Evolutionary conservation across 2,888 invertebrate genomes (phyloP).

Genomic region (Synergus japonicus): DNA sequence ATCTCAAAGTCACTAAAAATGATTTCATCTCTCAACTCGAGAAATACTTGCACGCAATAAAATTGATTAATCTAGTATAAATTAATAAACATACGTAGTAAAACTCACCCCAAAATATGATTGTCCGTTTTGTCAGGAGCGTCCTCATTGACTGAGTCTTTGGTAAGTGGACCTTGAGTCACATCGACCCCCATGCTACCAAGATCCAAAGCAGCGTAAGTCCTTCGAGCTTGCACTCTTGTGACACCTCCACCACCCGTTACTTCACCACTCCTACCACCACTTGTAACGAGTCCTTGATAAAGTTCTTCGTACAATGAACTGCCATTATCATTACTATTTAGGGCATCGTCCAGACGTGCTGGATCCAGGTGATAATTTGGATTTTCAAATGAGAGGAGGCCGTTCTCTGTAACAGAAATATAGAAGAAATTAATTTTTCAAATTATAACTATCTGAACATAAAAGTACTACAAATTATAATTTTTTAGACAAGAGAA

Average conservation of each 20-base stretch:
- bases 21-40: too few relatives aligned
- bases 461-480: not conserved
- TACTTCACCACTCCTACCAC: conserved; percentile 75
- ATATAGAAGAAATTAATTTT: not conserved
- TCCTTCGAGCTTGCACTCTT: conserved; percentile 78
- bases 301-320: conserved; percentile 86
- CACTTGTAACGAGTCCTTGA: conserved; percentile 80
- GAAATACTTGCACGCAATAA: too few relatives aligned
- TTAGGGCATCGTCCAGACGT: conserved; percentile 86
- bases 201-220: conserved; percentile 84
- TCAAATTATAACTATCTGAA: not conserved
- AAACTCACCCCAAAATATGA: conserved; percentile 79
- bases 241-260: conserved; percentile 79
- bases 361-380: conserved; percentile 91
- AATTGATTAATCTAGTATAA: not conserved
- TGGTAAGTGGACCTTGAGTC: conserved; percentile 80
- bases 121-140: conserved; percentile 76
- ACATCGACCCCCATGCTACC: conserved; percentile 86
- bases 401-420: conserved; percentile 88
- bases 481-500: not conserved
- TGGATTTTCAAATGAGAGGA: conserved; percentile 94
- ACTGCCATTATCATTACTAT: conserved; percentile 81
- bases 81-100: not conserved
- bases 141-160: conserved; percentile 76
- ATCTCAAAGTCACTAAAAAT: not conserved